Evolutionary conservation across 1,140 invertebrate genomes (phyloP).

Genomic region (Ericerus pela): DNA sequence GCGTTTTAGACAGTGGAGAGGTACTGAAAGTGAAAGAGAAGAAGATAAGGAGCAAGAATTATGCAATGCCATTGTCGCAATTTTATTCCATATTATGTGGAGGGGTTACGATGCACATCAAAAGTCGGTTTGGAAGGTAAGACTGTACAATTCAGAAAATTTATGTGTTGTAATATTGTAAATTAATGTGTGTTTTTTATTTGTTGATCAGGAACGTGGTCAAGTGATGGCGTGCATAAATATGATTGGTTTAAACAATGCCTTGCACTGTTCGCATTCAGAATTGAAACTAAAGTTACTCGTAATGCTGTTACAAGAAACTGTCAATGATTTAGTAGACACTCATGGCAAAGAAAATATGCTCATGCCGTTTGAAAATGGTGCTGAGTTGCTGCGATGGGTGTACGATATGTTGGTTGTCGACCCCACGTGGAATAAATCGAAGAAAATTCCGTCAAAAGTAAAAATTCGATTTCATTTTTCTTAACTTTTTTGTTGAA

Average conservation of each 20-base stretch:
- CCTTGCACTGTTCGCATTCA: constrained; percentile 39
- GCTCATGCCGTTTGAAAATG: constrained; percentile 34
- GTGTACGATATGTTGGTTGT: constrained; percentile 42
- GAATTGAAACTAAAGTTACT: constrained; percentile 41
- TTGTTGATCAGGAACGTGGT: constrained; percentile 42
- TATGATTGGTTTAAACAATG: constrained; percentile 41
- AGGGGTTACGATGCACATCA: constrained; percentile 41
- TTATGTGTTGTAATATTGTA: constrained; percentile 13
- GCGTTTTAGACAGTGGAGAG: constrained; percentile 22
- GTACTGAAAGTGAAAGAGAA: constrained; percentile 28
- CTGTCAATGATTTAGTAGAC: constrained; percentile 40
- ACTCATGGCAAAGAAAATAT: constrained; percentile 26
- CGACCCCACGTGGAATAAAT: constrained; percentile 36
- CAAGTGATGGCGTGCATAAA: constrained; percentile 46
- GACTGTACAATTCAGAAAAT: constrained; percentile 12
- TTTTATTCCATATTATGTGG: constrained; percentile 44
- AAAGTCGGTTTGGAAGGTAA: constrained; percentile 41
- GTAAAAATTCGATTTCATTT: constrained; percentile 13
- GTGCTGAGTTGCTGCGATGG: constrained; percentile 40
- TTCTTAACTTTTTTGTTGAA: background rate
- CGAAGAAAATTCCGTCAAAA: constrained; percentile 35
- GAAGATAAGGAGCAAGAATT: constrained; percentile 39
- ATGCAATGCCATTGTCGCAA: constrained; percentile 40
- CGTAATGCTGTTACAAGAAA: constrained; percentile 43
- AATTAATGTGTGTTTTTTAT: constrained; percentile 12